Evolutionary conservation across 2,113 vertebrate genomes (phyloP).

Genomic region (Dolichallabes microphthalmus): DNA sequence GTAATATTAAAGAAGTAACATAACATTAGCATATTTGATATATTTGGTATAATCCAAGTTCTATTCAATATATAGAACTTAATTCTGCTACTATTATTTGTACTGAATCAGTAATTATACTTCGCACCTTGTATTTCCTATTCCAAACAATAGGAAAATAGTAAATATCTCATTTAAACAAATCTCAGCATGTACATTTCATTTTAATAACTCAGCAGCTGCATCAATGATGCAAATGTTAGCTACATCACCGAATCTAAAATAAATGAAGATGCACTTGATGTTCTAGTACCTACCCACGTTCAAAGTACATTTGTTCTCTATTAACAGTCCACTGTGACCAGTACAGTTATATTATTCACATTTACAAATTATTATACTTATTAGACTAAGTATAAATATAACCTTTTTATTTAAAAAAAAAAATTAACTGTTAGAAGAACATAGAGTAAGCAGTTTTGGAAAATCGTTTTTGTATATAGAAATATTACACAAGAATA

Average conservation of each 20-base stretch:
- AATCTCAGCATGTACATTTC: no score
- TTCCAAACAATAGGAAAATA: background rate
- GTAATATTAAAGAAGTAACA: background rate
- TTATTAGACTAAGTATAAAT: background rate
- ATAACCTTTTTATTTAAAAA: background rate
- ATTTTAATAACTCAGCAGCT: background rate
- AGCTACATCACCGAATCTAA: background rate
- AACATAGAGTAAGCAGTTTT: background rate
- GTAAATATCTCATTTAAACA: background rate
- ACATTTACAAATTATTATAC: background rate
- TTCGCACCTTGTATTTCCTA: no score
- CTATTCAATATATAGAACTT: background rate
- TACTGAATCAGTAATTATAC: background rate
- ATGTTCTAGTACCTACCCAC: background rate
- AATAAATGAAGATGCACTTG: background rate
- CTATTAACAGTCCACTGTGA: background rate
- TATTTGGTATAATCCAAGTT: background rate
- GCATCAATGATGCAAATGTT: background rate
- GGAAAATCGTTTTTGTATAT: background rate
- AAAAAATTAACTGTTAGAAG: no score
- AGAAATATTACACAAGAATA: background rate
- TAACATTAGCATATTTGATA: background rate
- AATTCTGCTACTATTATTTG: background rate
- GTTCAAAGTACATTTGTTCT: background rate
- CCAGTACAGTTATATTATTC: background rate